Conservation (phyloP, 1,140 invertebrate species). For the Drosophila equinoxialis region DNA sequence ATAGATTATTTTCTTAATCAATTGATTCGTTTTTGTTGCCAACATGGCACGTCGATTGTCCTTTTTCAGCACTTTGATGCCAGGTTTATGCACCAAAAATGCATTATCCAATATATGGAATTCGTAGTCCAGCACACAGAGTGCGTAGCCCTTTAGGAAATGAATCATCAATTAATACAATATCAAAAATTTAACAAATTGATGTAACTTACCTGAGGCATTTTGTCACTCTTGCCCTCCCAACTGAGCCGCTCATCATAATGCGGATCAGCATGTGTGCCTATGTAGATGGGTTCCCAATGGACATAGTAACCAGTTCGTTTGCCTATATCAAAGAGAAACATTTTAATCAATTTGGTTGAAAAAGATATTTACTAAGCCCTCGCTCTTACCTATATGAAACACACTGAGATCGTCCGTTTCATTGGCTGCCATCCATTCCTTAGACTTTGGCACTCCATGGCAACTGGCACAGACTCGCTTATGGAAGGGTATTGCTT, state of each 20-base stretch:
- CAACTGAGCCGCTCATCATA: slow-evolving; percentile 95
- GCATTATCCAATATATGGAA: slow-evolving; percentile 95
- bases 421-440: slow-evolving; percentile 90
- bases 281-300: slow-evolving; percentile 96
- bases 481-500: slow-evolving; percentile 95
- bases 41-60: slow-evolving; percentile 89
- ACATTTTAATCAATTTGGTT: background rate
- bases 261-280: slow-evolving; percentile 92
- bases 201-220: slow-evolving; percentile 90
- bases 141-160: slow-evolving; percentile 89
- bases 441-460: slow-evolving; percentile 92
- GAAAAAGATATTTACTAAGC: rapidly evolving
- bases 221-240: slow-evolving; percentile 96
- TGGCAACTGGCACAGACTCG: slow-evolving; percentile 94
- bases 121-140: slow-evolving; percentile 94
- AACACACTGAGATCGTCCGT: slow-evolving; percentile 90
- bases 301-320: slow-evolving; percentile 90
- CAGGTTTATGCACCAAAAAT: slow-evolving; percentile 93
- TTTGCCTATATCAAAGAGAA: slow-evolving; percentile 85
- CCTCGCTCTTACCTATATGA: slow-evolving; percentile 88
- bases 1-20: slow-evolving; percentile 92
- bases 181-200: background rate
- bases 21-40: slow-evolving; percentile 89
- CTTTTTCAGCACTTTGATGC: slow-evolving; percentile 91
- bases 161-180: slow-evolving; percentile 40